These are phyloP conservation scores for Tiliacea citrago DNA, from an alignment of 2,888 invertebrate species.

Conservation along the genomic window DNA sequence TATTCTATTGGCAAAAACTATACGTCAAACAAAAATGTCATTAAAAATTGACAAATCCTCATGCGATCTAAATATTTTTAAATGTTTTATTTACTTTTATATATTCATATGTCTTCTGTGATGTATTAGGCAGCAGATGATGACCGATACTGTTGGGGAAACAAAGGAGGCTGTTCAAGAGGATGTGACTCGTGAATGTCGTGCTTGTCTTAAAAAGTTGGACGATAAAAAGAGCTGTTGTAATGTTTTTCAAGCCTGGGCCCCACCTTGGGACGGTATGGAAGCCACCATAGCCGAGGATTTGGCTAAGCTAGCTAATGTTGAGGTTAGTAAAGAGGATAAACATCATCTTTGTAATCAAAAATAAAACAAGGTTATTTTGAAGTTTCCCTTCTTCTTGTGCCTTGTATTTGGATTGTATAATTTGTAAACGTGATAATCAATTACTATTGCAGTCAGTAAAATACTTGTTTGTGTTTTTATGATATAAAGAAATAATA, in stretches of 20 bases:
- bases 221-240: slow-evolving; percentile 66
- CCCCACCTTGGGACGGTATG: slow-evolving; percentile 78
- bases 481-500: not conserved
- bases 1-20: slow-evolving; percentile 57
- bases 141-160: slow-evolving; percentile 45
- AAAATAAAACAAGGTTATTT: slow-evolving; percentile 13
- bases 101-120: slow-evolving; percentile 34
- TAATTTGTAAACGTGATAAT: not conserved
- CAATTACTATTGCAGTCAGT: not conserved
- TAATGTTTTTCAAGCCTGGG: slow-evolving; percentile 79
- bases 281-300: slow-evolving; percentile 80
- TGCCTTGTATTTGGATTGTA: not conserved
- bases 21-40: slow-evolving; percentile 66
- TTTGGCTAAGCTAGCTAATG: slow-evolving; percentile 76
- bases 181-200: slow-evolving; percentile 72
- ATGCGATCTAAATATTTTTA: slow-evolving; percentile 36
- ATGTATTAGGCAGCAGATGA: slow-evolving; percentile 55
- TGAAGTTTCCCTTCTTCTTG: no score
- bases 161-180: slow-evolving; percentile 16
- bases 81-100: slow-evolving; percentile 48
- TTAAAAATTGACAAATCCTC: slow-evolving; percentile 56
- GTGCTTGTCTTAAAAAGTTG: slow-evolving; percentile 78
- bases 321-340: slow-evolving; percentile 74
- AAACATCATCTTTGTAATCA: not conserved
- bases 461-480: not conserved